Base-by-base conservation (phyloP, 1,140 invertebrate species). In the Tetraneura akinire region DNA sequence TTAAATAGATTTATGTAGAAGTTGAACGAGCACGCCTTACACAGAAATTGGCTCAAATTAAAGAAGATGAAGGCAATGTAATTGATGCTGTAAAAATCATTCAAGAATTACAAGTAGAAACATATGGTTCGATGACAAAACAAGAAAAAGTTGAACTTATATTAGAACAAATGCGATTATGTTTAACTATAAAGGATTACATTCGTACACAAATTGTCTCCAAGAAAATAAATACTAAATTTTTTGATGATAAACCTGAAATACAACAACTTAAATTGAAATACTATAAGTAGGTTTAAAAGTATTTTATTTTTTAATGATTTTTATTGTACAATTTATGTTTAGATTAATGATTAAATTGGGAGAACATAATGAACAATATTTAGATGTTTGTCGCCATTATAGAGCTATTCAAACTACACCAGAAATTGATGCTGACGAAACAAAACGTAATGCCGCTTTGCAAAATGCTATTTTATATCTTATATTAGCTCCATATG, bases 81-180 rank as follows among this genome's bases (percentile, higher is more conserved):
- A 88, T n/a, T 21, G 95, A 94, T 83, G 98, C 97, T 64, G 94
- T 95, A 9, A 90, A 92, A 82, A 94, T 98, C 81, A 92, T 99
- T 85, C 94, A 99, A 85, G 98, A 99, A 86, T 87, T 99, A 16
- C 98, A 99, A 88, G 96, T 99, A 53, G 98, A 99, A 88, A 99
- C 98, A 0, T 99, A 98, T 87, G 98, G 98, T 18, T 98, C 97
- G 0, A 99, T 99, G 98, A 95, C 98, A 74, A 96, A 96, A 85
- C 90, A 92, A 80, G 98, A 99, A 86, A 99, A 99, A 88, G 83
- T 95, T n/a, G 95, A 98, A 83, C 89, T 99, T 47, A 98, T 99
- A 81, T 87, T 99, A 80, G 98, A 99, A 86, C 98, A 99, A 88
- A 99, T 99, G 97, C 89, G 98, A 80, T 88, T 99, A 0, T 99